Percentiles rank a stretch among this genome's conserved stretches.
Conservation (phyloP, 1,140 invertebrate species). For the Leptonema lineaticorne region DNA sequence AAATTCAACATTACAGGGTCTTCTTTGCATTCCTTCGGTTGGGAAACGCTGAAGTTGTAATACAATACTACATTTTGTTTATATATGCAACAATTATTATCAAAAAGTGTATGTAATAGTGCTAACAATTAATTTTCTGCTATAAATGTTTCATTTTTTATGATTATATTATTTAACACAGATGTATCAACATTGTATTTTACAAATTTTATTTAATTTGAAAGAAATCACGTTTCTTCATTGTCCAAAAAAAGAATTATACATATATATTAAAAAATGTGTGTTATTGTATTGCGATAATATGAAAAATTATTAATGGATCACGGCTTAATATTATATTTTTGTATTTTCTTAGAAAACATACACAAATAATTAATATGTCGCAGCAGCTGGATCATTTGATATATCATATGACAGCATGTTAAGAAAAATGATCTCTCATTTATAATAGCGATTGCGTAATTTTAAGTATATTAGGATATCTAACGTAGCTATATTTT, state of each 20-base stretch:
- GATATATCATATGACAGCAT: constrained; percentile 29
- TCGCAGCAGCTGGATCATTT: background rate
- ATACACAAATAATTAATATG: constrained; percentile 37
- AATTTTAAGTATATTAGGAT: constrained; percentile 40
- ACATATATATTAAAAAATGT: too few species aligned
- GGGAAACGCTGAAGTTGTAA: background rate
- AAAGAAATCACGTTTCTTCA: background rate
- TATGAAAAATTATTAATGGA: constrained; percentile 29
- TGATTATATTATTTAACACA: too few species aligned
- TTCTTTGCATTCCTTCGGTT: background rate
- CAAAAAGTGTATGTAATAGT: too few species aligned
- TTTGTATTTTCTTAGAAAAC: constrained; percentile 43
- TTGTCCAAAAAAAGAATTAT: background rate
- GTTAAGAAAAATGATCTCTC: constrained; percentile 40
- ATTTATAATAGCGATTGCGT: constrained; percentile 42
- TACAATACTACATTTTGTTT: background rate
- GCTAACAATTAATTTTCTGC: too few species aligned
- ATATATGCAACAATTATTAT: too few species aligned
- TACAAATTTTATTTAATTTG: background rate
- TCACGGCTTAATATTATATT: constrained; percentile 42
- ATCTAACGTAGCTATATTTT: constrained; percentile 42
- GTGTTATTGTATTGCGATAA: constrained; percentile 6
- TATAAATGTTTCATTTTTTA: too few species aligned
- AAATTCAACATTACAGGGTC: too few species aligned
- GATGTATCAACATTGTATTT: too few species aligned